Evolutionary conservation across 2,113 vertebrate species (phyloP), one percentile per base, ranked within the genome.

Genomic region (Amblyornis subalaris): DNA sequence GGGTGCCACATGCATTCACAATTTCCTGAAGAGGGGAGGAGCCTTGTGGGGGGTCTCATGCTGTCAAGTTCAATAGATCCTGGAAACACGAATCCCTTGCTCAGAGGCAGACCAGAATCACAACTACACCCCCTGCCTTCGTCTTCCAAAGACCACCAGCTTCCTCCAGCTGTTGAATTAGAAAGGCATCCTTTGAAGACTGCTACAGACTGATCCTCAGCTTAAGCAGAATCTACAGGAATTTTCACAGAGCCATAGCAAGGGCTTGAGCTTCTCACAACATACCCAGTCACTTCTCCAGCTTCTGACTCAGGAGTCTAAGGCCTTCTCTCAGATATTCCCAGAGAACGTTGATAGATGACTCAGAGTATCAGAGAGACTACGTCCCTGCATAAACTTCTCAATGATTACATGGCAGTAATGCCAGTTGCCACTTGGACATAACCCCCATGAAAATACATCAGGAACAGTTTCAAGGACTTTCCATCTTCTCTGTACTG

Each of bases 91-190:
- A 44, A 28, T 36, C 33, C 22, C 45, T 61, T 60, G n/a, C 61
- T 75, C 50, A 82, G 55, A 70, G 29, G 35, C 61, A 89, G 65
- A 70, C 26, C 33, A 89, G 50, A 85, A 74, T 21, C 40, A 85
- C 0, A 0, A 45, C 20, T 78, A 12, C 20, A 72, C 0, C 10
- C 22, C 7, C 14, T 35, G 54, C 38, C n/a, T 67, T 67, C n/a
- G 48, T 8, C 28, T 88, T 76, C 35, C 58, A 53, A 62, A 76
- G 21, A 38, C 11, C 38, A 85, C 11, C 38, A 67, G 19, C 21
- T 73, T 85, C 28, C 35, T 77, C 35, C 33, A 73, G 33, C 4
- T 67, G 21, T 25, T 77, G 53, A 93, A 73, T 64, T 19, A 61
- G 42, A 58, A 72, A 64, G 23, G 19, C 35, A 65, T 21, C 40